Percentiles rank a stretch among this genome's conserved stretches.
phyloP scores from a whole-genome alignment of 2,888 invertebrate genomes.

The Eumacrocentrus americanus region DNA sequence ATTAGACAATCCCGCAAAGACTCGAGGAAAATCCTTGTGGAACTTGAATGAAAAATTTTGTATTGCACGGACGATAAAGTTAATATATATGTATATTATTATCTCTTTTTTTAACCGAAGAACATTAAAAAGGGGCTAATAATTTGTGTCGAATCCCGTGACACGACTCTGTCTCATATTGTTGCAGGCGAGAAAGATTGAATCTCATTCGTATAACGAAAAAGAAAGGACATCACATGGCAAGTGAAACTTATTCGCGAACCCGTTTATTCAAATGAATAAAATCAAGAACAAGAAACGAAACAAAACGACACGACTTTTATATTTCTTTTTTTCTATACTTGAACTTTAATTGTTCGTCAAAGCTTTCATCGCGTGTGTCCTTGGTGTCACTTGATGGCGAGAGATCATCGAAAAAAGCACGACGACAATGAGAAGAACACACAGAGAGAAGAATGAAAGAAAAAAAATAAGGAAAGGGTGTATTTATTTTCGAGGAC shows the following conservation, averaged over 20 bases:
- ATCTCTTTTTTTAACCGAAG: too few species aligned
- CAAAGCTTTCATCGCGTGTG: too few species aligned
- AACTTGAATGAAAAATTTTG: slow-evolving; percentile 10
- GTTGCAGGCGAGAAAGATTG: not conserved
- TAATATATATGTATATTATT: too few species aligned
- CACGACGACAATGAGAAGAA: too few species aligned
- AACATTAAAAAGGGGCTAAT: too few species aligned
- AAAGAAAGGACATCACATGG: not conserved
- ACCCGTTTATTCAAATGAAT: slow-evolving; percentile 1
- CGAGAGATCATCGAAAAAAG: too few species aligned
- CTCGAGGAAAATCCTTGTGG: not conserved
- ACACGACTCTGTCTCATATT: not conserved
- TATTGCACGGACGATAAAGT: slow-evolving; percentile 20
- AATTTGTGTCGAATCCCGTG: not conserved
- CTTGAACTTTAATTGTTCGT: too few species aligned
- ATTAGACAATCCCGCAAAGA: too few species aligned
- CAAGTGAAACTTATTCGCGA: slow-evolving; percentile 8
- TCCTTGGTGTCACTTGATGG: not conserved
- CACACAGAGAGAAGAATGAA: not conserved
- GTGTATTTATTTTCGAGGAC: slow-evolving; percentile 45
- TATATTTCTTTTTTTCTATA: too few species aligned
- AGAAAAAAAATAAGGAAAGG: slow-evolving; percentile 12
- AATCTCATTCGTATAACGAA: not conserved
- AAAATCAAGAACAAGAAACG: not conserved
- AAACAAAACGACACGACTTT: too few species aligned